Percentiles rank a stretch among this genome's conserved stretches.
Evolutionary conservation across 1,140 invertebrate species (phyloP).

Genomic region (Drosophila miranda): DNA sequence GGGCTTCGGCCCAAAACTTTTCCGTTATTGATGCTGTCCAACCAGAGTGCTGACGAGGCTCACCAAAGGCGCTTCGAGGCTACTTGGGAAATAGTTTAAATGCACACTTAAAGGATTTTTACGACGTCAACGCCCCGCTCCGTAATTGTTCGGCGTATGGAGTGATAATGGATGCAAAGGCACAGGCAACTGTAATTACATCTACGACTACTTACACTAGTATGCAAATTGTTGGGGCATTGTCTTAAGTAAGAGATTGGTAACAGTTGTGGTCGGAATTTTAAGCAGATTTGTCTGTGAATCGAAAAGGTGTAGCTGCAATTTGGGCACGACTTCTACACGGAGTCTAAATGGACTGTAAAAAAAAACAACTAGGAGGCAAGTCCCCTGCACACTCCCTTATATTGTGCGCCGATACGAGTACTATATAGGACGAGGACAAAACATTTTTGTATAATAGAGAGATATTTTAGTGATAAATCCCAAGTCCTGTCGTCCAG

Average conservation of each 20-base stretch:
- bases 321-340: too few relatives aligned
- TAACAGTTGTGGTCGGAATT: too few relatives aligned
- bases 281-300: too few relatives aligned
- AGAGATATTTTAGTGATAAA: background rate
- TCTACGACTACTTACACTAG: background rate
- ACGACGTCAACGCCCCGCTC: background rate
- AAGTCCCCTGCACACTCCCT: too few relatives aligned
- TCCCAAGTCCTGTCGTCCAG: background rate
- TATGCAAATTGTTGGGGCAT: slow-evolving; percentile 8
- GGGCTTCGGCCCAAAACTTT: slow-evolving; percentile 33
- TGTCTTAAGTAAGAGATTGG: too few relatives aligned
- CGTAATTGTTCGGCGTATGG: slow-evolving; percentile 41
- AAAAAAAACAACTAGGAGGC: too few relatives aligned
- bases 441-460: too few relatives aligned
- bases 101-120: slow-evolving; percentile 35
- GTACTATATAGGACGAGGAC: too few relatives aligned
- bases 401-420: too few relatives aligned
- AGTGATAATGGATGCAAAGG: slow-evolving; percentile 45
- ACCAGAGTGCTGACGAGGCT: slow-evolving; percentile 41
- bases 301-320: too few relatives aligned
- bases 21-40: slow-evolving; percentile 43
- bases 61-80: slow-evolving; percentile 16
- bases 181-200: slow-evolving; percentile 11
- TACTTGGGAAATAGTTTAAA: slow-evolving; percentile 55
- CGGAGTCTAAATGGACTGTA: too few relatives aligned